Conservation (phyloP, 2,888 invertebrate species). For the Mycalesis mineus region DNA sequence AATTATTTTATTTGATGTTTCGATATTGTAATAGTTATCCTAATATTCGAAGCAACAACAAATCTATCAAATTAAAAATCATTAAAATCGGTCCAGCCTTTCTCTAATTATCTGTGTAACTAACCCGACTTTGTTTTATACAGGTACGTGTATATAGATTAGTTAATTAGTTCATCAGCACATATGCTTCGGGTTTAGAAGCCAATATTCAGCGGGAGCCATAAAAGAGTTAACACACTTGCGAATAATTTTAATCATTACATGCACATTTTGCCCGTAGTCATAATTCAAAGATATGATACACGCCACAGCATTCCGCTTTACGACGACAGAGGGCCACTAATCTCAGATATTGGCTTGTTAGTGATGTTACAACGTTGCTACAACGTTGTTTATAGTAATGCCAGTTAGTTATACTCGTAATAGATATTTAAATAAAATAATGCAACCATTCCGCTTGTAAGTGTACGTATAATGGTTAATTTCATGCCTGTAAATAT, state of each 20-base stretch:
- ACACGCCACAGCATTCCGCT: constrained; percentile 45
- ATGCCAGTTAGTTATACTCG: constrained; percentile 29
- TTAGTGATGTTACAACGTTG: constrained; percentile 47
- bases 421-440: constrained; percentile 28
- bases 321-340: constrained; percentile 46
- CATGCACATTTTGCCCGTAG: constrained; percentile 35
- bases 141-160: no score
- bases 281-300: constrained; percentile 59
- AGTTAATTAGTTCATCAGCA: background rate
- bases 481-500: constrained; percentile 8
- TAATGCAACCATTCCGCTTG: constrained; percentile 8
- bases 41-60: no score
- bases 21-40: no score
- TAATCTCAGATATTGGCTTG: constrained; percentile 67
- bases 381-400: constrained; percentile 35
- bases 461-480: constrained; percentile 2
- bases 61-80: no score
- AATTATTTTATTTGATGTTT: no score
- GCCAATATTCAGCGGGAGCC: no score
- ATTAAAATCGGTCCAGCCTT: no score
- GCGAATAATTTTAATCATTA: background rate
- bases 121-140: no score
- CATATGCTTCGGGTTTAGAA: background rate
- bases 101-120: no score
- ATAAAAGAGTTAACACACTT: no score